Evolutionary conservation across 2,113 vertebrate genomes (phyloP).

Genomic region (Indicator indicator): DNA sequence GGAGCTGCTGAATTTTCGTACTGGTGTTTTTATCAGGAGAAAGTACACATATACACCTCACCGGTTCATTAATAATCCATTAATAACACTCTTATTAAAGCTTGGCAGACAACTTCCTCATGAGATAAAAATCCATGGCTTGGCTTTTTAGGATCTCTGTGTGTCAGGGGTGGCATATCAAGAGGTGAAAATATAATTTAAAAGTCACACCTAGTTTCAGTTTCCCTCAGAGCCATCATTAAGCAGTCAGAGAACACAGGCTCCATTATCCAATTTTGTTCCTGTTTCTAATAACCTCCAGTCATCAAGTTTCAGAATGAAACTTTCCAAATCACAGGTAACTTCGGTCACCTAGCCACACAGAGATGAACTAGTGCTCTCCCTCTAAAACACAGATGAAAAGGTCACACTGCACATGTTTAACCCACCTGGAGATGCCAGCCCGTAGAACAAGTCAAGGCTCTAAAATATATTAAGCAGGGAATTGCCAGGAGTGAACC

Average conservation of each 20-base stretch:
- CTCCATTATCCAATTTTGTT: not conserved
- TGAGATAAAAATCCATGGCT: conserved; percentile 42
- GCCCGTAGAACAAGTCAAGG: not conserved
- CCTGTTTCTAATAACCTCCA: not conserved
- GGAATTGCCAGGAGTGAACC: not conserved
- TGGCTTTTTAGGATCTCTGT: conserved; percentile 41
- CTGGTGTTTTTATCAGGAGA: conserved; percentile 56
- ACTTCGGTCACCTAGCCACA: not conserved
- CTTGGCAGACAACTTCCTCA: conserved; percentile 37
- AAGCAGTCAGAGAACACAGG: not conserved
- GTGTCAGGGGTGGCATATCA: not conserved
- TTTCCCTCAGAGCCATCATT: not conserved
- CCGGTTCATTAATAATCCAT: conserved; percentile 67
- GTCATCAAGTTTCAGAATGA: not conserved
- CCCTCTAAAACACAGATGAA: not conserved
- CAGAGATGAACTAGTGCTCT: not conserved
- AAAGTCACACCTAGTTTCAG: conserved; percentile 2
- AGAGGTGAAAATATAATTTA: not conserved
- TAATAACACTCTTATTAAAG: conserved; percentile 41
- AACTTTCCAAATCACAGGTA: not conserved
- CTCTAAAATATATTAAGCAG: not conserved
- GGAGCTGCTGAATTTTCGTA: conserved; percentile 48
- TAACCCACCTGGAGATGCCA: not conserved
- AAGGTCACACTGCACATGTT: not conserved
- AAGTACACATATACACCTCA: not conserved